phyloP scores from a whole-genome alignment of 2,888 invertebrate species.

The Drosophila gaucha region DNA sequence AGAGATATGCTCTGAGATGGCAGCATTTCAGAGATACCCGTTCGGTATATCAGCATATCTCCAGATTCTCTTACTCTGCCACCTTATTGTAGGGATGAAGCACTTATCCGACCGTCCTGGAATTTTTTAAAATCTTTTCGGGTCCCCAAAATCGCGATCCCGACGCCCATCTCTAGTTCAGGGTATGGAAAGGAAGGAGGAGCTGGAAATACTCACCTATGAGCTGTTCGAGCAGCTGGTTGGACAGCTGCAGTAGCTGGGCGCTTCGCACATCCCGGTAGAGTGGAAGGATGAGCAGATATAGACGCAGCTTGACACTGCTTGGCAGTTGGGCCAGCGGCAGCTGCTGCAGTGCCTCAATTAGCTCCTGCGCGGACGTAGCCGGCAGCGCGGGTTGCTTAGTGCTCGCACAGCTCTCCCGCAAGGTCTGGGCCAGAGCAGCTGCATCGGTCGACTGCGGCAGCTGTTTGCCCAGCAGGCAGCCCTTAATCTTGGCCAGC shows the following conservation, averaged over 20 bases:
- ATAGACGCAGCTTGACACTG: conserved; percentile 70
- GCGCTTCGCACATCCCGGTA: conserved; percentile 69
- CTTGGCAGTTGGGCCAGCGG: conserved; percentile 73
- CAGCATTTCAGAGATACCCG: too few species aligned
- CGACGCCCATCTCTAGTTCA: too few species aligned
- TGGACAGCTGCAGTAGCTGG: conserved; percentile 42
- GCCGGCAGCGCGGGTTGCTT: conserved; percentile 37
- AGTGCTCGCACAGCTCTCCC: conserved; percentile 32
- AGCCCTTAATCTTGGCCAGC: conserved; percentile 24
- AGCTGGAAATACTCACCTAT: conserved; percentile 37
- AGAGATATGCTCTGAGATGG: too few species aligned
- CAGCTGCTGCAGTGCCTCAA: conserved; percentile 65
- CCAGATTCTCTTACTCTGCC: too few species aligned
- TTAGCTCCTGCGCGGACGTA: conserved; percentile 40
- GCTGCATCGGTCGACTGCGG: neutral
- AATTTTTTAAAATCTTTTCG: too few species aligned
- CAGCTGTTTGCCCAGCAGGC: conserved; percentile 41
- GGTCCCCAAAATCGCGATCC: too few species aligned
- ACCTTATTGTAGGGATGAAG: too few species aligned
- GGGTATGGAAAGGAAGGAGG: neutral
- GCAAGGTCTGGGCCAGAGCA: conserved; percentile 7
- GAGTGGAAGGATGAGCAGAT: conserved; percentile 74
- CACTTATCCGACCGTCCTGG: too few species aligned
- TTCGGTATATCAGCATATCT: too few species aligned
- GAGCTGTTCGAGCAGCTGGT: conserved; percentile 52